Conservation (phyloP, 2,888 invertebrate species). For the Piscicola geometra region DNA sequence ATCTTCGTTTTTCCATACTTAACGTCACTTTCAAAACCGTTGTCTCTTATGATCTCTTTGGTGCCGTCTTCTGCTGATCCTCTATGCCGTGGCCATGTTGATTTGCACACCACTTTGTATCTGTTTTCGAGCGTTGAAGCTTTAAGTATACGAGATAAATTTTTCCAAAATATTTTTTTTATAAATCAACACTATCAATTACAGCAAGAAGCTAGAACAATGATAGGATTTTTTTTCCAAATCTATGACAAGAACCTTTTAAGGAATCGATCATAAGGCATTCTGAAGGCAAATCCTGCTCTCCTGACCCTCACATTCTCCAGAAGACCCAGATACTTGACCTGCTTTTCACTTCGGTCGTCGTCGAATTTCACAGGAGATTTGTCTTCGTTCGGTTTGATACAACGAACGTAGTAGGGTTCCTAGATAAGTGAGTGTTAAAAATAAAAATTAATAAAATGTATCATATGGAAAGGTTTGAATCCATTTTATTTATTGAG, state of each 20-base stretch:
- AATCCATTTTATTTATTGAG: no score
- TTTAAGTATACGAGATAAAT: neutral
- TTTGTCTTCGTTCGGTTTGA: constrained; percentile 93
- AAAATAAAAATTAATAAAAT: neutral
- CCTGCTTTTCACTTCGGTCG: constrained; percentile 65
- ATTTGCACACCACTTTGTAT: constrained; percentile 91
- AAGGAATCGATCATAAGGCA: constrained; percentile 86
- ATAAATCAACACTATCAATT: neutral
- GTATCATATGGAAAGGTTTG: neutral
- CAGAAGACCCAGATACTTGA: constrained; percentile 77
- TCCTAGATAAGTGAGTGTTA: constrained; percentile 62
- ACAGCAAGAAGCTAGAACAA: no score
- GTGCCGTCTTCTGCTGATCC: constrained; percentile 71
- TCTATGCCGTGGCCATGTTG: constrained; percentile 93
- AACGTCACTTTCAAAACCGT: constrained; percentile 74
- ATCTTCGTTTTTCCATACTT: constrained; percentile 92
- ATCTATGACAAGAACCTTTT: no score
- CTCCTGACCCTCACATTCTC: constrained; percentile 92
- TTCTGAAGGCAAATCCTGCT: constrained; percentile 91
- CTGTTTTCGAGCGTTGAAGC: constrained; percentile 56
- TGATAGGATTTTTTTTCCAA: no score
- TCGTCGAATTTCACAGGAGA: constrained; percentile 79
- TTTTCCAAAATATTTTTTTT: neutral
- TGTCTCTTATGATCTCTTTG: constrained; percentile 70
- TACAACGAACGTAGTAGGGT: constrained; percentile 92